These are phyloP conservation scores for Hafferia zeledoni DNA, from an alignment of 2,797 vertebrate genomes.

Conservation along the genomic window DNA sequence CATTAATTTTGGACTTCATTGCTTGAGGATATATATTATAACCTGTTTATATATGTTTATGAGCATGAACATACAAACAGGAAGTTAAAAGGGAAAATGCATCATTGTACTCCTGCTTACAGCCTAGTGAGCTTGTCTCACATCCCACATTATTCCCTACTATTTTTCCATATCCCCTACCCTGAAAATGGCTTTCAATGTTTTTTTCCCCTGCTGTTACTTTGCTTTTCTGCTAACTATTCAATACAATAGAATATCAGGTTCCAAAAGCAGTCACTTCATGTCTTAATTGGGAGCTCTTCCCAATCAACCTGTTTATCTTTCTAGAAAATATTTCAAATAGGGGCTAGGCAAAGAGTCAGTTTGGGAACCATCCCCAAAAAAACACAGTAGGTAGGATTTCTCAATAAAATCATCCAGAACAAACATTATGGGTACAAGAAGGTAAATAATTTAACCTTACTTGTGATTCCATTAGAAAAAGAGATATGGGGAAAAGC, in stretches of 20 bases:
- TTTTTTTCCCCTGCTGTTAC: not conserved
- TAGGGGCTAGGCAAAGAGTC: not conserved
- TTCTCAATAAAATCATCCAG: not conserved
- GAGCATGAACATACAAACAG: not conserved
- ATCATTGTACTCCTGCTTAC: not conserved
- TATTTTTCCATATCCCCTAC: not conserved
- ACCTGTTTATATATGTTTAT: not conserved
- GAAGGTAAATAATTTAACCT: not conserved
- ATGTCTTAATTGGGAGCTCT: accelerated
- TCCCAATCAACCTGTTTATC: not conserved
- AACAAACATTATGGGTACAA: not conserved
- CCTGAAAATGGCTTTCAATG: accelerated
- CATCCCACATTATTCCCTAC: not conserved
- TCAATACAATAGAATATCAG: not conserved
- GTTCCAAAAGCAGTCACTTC: not conserved
- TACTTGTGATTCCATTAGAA: not conserved
- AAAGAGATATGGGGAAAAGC: accelerated
- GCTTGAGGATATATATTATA: not conserved
- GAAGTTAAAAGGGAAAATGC: not conserved
- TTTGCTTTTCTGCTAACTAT: not conserved
- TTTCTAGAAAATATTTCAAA: not conserved
- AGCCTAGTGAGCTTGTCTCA: not conserved
- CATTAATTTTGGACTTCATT: not conserved
- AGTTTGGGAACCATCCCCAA: not conserved
- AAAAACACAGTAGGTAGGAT: not conserved